These are phyloP conservation scores for Amphimallon solstitiale DNA, from an alignment of 2,888 invertebrate genomes.

Conservation along the genomic window DNA sequence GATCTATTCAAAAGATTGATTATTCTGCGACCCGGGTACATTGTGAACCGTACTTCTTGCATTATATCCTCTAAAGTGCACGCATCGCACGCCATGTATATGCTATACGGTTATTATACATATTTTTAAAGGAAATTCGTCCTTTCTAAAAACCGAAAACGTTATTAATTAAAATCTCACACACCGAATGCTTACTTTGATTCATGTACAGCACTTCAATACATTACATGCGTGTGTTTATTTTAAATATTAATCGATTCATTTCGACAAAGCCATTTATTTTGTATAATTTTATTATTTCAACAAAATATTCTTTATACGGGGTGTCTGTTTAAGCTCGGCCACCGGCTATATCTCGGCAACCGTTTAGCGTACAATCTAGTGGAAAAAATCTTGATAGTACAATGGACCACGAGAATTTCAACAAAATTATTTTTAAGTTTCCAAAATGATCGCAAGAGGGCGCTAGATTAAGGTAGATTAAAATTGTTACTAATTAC, in stretches of 20 bases:
- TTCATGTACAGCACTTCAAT: background rate
- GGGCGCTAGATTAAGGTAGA: too few relatives aligned
- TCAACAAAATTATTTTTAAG: too few relatives aligned
- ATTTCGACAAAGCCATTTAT: background rate
- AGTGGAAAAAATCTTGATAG: too few relatives aligned
- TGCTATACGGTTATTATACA: conserved; percentile 11
- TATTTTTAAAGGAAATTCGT: conserved; percentile 30
- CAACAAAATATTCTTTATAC: too few relatives aligned
- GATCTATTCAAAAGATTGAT: conserved; percentile 65
- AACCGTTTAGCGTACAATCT: too few relatives aligned
- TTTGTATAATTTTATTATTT: background rate
- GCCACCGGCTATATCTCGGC: too few relatives aligned
- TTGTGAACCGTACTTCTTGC: conserved; percentile 55
- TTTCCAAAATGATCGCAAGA: too few relatives aligned
- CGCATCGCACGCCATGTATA: conserved; percentile 22
- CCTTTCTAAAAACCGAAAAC: conserved; percentile 11
- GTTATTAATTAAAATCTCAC: conserved; percentile 15
- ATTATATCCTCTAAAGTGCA: conserved; percentile 51
- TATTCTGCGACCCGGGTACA: conserved; percentile 58
- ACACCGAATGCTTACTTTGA: background rate
- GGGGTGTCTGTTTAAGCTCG: too few relatives aligned
- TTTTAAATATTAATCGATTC: conserved; percentile 8
- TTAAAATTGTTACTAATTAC: too few relatives aligned
- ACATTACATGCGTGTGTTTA: background rate
- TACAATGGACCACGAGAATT: too few relatives aligned